Base-by-base conservation (phyloP, 2,113 vertebrate genomes). In the Opisthocomus hoazin region DNA sequence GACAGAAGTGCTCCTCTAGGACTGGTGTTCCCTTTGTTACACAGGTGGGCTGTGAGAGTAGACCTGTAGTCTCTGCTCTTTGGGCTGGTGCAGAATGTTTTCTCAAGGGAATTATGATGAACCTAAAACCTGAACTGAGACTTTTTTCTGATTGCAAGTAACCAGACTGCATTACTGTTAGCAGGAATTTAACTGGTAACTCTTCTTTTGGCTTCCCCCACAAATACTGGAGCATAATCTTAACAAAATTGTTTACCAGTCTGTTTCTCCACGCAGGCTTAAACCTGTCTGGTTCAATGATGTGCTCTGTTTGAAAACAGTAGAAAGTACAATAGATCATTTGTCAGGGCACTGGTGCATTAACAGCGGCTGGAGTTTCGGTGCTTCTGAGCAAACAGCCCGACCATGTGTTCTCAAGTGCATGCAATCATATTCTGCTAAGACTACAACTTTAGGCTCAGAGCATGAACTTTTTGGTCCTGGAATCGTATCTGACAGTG, bases 21-120 rank as follows among this genome's bases (percentile, higher is more conserved):
- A 26, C 36, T 66, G 54, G 10, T 0, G 0, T 61, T 82, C 15
- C 29, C 24, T 78, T 71, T 85, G 41, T 43, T 34, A 6, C 23
- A 30, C 5, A 6, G 21, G 37, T 66, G 22, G 10, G 15, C 6
- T 87, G 37, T 66, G 34, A 83, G 18, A 85, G 18, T 22, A 75
- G 29, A 66, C 34, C 41, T 80, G 21, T 9, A 34, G 12, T 15
- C 17, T 41, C 26, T 24, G 21, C 30, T 56, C 30, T 15, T 9
- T 23, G 19, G 8, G 24, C 30, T 29, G 19, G 27, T 34, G 45
- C 26, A 65, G 58, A 79, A 46, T 54, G 37, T 61, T 79, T 82
- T 34, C 6, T n/a, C 16, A 24, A 37, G 48, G 21, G 84, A 89
- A 50, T 21, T 3, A 83, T 57, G 60, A 77, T 46, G 30, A 87